Evolutionary conservation across 2,113 vertebrate species (phyloP).

Genomic region (Ptilonorhynchus violaceus): DNA sequence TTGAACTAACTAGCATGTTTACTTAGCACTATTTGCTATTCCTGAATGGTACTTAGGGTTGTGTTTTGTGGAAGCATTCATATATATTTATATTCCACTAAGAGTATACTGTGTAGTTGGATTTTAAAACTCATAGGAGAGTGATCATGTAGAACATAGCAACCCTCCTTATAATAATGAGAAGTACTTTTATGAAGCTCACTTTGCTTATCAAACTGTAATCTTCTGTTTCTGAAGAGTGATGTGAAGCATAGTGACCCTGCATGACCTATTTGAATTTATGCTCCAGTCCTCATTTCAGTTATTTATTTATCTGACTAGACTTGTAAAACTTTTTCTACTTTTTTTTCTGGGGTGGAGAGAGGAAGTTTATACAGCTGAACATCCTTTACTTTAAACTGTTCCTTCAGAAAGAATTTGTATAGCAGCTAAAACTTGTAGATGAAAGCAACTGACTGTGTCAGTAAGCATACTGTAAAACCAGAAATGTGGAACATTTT

Average conservation of each 20-base stretch:
- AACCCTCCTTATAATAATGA: neutral
- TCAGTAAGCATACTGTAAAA: neutral
- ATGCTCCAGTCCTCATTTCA: neutral
- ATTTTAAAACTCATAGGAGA: neutral
- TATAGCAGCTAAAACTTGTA: neutral
- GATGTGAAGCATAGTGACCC: neutral
- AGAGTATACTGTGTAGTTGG: neutral
- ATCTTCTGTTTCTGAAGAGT: neutral
- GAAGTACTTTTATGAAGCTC: neutral
- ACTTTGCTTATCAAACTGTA: neutral
- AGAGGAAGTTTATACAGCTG: conserved; percentile 53
- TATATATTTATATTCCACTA: neutral
- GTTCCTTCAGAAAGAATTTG: conserved; percentile 26
- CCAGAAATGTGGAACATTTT: neutral
- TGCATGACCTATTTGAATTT: neutral
- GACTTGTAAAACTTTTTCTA: neutral
- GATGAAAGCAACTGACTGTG: neutral
- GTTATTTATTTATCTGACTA: conserved; percentile 24
- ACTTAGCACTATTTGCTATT: neutral
- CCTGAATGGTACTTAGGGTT: neutral
- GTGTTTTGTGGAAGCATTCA: neutral
- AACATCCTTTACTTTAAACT: conserved; percentile 37
- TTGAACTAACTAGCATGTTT: neutral
- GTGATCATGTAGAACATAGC: neutral
- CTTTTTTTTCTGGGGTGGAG: neutral